Base-by-base conservation (phyloP, 2,113 vertebrate genomes). In the Actenoides lindsayi region DNA sequence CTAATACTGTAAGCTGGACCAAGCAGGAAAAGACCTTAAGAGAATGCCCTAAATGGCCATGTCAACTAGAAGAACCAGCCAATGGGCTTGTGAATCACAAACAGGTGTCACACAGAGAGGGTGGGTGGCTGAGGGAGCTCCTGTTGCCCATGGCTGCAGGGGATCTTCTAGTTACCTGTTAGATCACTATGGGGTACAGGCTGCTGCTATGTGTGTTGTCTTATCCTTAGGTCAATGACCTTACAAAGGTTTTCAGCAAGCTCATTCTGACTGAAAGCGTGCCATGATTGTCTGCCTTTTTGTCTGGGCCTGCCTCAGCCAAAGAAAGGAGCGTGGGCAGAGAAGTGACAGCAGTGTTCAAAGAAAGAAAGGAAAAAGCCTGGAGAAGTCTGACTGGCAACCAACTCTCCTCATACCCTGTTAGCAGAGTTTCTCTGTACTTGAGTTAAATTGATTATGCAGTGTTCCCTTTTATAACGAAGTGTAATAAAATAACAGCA, bases 111-210 rank as follows among this genome's bases (percentile, higher is more conserved):
- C 20, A 25, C 14, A 57, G 25, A 35, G 20, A 37, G 25, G 57
- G 48, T 0, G 2, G 27, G 9, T 42, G 42, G 17, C 1, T 2
- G 23, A 8, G 16, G 16, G 28, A 44, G 5, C 33, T 51, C 24
- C 27, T 23, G 42, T 84, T 71, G 21, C 42, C 50, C 37, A 6
- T 16, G 31, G 6, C 10, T 39, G 16, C 7, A 28, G 24, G n/a
- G 33, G 10, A 33, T 54, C 37, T 59, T 37, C 4, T 11, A 41
- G 39, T 13, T 41, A 60, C 60, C 53, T 59, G 18, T 51, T 51
- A 79, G 51, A 33, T 30, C 59, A 23, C 13, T 23, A 4, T 7
- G 13, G 53, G 20, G 35, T 74, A 9, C 51, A 59, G 24, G n/a
- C 10, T 46, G n/a, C 13, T 46, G 27, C 37, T 37, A 16, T 24